phyloP scores from a whole-genome alignment of 2,113 vertebrate species.

The Clinocottus analis region DNA sequence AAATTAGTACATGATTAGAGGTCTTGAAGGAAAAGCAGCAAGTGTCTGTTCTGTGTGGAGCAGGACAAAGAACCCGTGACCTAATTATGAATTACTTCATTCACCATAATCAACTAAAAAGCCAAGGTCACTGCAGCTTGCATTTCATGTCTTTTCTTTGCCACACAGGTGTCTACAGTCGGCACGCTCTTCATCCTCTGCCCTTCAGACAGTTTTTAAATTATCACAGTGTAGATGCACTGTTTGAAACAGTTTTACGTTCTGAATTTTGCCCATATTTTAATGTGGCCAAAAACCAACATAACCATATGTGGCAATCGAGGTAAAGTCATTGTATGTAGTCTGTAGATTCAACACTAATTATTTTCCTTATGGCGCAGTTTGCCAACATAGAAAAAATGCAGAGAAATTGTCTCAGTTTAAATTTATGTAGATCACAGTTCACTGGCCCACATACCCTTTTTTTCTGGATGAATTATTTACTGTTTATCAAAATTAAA shows the following conservation, averaged over 20 bases:
- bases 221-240: neutral
- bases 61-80: neutral
- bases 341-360: neutral
- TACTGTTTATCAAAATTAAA: slow-evolving; percentile 65
- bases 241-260: neutral
- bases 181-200: neutral
- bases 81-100: slow-evolving; percentile 17
- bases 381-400: slow-evolving; percentile 21
- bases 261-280: neutral
- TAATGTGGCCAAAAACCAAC: neutral
- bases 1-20: slow-evolving; percentile 4
- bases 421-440: slow-evolving; percentile 48
- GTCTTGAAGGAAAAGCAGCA: slow-evolving; percentile 3
- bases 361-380: neutral
- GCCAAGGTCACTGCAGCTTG: neutral
- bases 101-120: slow-evolving; percentile 4
- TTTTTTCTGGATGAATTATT: slow-evolving; percentile 65
- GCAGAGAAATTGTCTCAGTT: slow-evolving; percentile 9
- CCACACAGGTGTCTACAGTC: neutral
- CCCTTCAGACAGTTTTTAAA: neutral
- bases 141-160: neutral
- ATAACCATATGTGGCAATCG: neutral
- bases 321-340: neutral
- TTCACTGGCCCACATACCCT: slow-evolving; percentile 45
- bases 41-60: neutral